Conservation (phyloP, 1,140 invertebrate genomes). For the Zaprionus africanus region DNA sequence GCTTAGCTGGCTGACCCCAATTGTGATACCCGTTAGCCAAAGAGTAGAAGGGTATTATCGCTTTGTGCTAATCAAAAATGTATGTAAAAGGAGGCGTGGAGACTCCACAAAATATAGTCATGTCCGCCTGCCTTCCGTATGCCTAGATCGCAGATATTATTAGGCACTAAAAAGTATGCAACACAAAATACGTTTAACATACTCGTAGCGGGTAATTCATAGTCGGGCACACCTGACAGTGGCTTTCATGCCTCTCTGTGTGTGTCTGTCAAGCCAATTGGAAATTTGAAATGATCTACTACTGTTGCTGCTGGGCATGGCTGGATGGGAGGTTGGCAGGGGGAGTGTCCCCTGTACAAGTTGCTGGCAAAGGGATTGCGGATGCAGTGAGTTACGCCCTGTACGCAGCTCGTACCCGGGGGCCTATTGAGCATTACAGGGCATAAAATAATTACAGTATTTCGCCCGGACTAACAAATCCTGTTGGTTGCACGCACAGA, state of each 20-base stretch:
- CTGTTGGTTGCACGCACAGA: slow-evolving; percentile 44
- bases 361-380: slow-evolving; percentile 13
- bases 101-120: no score
- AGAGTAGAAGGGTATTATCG: no score
- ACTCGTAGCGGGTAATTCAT: no score
- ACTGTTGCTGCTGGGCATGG: neutral
- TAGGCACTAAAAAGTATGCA: no score
- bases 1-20: slow-evolving; percentile 26
- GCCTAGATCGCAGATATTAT: no score
- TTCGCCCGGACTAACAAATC: slow-evolving; percentile 61
- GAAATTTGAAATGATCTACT: slow-evolving; percentile 76
- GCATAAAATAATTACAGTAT: slow-evolving; percentile 75
- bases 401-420: neutral
- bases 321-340: neutral
- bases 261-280: slow-evolving; percentile 64
- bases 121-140: no score
- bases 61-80: no score
- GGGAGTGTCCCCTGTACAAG: slow-evolving; percentile 6
- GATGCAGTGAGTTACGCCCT: neutral
- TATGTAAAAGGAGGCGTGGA: no score
- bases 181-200: no score
- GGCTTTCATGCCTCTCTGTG: neutral
- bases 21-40: neutral
- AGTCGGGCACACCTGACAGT: no score
- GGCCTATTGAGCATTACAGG: slow-evolving; percentile 26